phyloP scores from a whole-genome alignment of 2,113 vertebrate genomes.

The Gymnogyps californianus region DNA sequence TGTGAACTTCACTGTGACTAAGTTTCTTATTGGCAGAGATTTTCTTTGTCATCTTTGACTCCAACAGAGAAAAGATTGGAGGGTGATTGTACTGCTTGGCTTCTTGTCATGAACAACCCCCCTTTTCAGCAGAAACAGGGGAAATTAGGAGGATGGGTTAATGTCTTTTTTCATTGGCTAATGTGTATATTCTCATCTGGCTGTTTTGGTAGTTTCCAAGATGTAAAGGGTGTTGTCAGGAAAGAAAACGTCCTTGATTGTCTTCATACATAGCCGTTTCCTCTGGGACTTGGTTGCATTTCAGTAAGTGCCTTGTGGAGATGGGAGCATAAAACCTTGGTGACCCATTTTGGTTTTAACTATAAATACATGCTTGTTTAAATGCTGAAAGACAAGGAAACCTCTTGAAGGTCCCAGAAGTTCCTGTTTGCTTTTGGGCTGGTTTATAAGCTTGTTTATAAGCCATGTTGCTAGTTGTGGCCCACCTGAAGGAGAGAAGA shows the following conservation, averaged over 20 bases:
- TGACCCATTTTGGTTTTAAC: neutral
- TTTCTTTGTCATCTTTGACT: constrained; percentile 39
- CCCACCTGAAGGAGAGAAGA: neutral
- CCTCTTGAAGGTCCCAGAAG: neutral
- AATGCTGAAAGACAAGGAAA: neutral
- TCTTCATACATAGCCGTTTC: neutral
- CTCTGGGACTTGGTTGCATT: neutral
- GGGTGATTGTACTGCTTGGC: constrained; percentile 19
- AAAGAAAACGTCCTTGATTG: constrained; percentile 15
- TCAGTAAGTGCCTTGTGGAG: neutral
- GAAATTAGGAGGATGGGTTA: constrained; percentile 13
- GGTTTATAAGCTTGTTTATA: neutral
- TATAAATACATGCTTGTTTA: neutral
- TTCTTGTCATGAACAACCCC: neutral
- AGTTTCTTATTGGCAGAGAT: neutral
- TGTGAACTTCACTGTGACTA: constrained; percentile 7
- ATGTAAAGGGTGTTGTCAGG: constrained; percentile 52
- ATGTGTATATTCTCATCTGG: neutral
- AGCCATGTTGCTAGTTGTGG: neutral
- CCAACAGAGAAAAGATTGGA: constrained; percentile 2
- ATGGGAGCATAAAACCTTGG: neutral
- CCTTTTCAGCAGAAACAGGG: neutral
- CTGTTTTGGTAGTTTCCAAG: constrained; percentile 27
- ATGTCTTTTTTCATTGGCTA: neutral
- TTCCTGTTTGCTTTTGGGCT: neutral